Conservation (phyloP, 2,113 vertebrate species). For the Callaeas wilsoni region DNA sequence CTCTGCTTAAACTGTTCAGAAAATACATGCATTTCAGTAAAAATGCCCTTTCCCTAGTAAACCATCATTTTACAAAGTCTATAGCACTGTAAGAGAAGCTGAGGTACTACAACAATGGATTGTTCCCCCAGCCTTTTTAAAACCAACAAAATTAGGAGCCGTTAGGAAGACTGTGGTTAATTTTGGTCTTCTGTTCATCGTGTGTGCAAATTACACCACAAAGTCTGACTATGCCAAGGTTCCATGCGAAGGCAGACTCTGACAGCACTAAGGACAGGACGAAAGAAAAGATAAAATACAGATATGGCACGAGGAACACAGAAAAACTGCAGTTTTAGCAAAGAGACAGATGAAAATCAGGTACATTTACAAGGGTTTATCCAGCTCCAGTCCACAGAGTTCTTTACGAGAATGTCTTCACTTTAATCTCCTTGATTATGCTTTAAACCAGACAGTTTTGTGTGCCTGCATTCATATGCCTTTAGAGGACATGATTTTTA, state of each 20-base stretch:
- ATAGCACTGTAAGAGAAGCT: background rate
- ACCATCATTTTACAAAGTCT: background rate
- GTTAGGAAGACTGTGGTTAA: background rate
- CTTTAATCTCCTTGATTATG: background rate
- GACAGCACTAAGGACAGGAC: conserved; percentile 2
- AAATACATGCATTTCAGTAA: conserved; percentile 10
- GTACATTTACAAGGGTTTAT: background rate
- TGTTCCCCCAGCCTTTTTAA: background rate
- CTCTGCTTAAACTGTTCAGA: background rate
- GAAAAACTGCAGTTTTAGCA: background rate
- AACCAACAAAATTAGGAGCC: background rate
- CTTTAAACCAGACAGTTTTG: background rate
- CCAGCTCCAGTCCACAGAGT: background rate
- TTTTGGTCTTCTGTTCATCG: background rate
- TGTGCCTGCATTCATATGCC: background rate
- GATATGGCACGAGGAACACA: background rate
- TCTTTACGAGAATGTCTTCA: background rate
- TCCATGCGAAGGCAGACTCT: background rate
- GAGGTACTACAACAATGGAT: background rate
- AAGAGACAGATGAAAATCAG: background rate
- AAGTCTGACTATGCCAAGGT: background rate
- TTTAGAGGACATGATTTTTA: background rate
- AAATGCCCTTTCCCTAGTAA: background rate
- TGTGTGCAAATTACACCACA: background rate
- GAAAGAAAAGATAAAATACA: conserved; percentile 7